Evolutionary conservation across 2,113 vertebrate genomes (phyloP).

Genomic region (Verasper variegatus): DNA sequence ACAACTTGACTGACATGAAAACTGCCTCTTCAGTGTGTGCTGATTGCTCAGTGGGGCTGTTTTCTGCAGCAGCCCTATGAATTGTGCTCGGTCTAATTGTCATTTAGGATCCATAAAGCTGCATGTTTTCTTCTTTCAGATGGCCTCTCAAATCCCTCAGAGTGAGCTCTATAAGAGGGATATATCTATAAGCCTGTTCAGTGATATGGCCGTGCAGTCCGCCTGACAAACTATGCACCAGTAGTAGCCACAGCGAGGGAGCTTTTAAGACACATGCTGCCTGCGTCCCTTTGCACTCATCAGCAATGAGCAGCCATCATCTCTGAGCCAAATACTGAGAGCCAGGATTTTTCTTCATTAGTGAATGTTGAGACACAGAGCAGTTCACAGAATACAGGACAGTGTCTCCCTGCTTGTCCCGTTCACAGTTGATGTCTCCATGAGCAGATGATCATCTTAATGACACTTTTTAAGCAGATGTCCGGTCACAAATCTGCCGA

Average conservation of each 20-base stretch:
- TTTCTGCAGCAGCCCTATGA: slow-evolving; percentile 1
- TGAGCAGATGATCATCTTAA: slow-evolving; percentile 1
- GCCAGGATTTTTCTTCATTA: slow-evolving; percentile 11
- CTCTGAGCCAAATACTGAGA: neutral
- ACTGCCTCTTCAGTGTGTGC: neutral
- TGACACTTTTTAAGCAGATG: neutral
- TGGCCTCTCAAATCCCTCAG: slow-evolving; percentile 6
- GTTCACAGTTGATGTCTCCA: slow-evolving; percentile 1
- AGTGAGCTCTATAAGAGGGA: slow-evolving; percentile 3
- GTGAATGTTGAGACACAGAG: neutral
- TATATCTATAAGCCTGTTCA: slow-evolving; percentile 2
- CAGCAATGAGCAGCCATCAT: neutral
- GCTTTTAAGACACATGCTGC: slow-evolving; percentile 35
- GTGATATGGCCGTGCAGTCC: neutral
- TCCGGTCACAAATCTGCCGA: neutral
- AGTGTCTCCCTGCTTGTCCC: neutral
- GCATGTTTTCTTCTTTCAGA: neutral
- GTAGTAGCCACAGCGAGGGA: slow-evolving; percentile 22
- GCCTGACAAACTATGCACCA: slow-evolving; percentile 26
- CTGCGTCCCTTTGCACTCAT: slow-evolving; percentile 20
- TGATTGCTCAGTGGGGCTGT: slow-evolving; percentile 26
- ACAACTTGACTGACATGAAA: slow-evolving; percentile 7
- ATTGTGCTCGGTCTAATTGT: slow-evolving; percentile 32
- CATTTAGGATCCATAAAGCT: slow-evolving; percentile 40
- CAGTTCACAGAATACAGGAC: neutral